Percentiles rank a stretch among this genome's conserved stretches.
Evolutionary conservation across 2,797 vertebrate genomes (phyloP).

Genomic region (Sebastes matsubarae): DNA sequence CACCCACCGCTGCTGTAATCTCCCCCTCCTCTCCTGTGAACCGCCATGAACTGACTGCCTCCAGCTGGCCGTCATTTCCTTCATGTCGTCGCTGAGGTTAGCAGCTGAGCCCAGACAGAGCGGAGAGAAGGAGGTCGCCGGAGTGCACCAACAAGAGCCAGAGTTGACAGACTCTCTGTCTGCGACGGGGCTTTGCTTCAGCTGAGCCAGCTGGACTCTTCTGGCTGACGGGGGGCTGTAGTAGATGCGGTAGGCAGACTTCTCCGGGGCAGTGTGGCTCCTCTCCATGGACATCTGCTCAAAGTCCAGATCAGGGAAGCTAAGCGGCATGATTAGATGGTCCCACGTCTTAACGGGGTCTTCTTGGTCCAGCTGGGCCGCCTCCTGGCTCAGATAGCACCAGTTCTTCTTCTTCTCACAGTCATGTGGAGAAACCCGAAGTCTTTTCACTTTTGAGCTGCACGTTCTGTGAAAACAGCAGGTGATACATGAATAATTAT

Average conservation of each 20-base stretch:
- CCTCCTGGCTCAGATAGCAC: conserved; percentile 86
- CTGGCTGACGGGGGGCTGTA: conserved; percentile 93
- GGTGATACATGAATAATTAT: neutral
- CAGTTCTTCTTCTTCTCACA: conserved; percentile 82
- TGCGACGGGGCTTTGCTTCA: conserved; percentile 52
- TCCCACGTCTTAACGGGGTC: conserved; percentile 86
- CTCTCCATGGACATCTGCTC: conserved; percentile 85
- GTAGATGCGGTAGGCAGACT: conserved; percentile 91
- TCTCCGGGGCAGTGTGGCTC: conserved; percentile 95
- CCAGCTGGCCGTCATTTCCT: conserved; percentile 93
- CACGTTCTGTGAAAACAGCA: conserved; percentile 36
- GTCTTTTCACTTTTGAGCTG: conserved; percentile 36
- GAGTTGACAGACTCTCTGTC: conserved; percentile 52
- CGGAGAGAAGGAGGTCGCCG: conserved; percentile 79
- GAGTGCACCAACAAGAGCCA: conserved; percentile 71
- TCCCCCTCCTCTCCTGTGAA: conserved; percentile 82
- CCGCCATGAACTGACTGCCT: conserved; percentile 82
- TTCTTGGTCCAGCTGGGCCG: conserved; percentile 78
- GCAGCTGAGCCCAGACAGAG: conserved; percentile 88
- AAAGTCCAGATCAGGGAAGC: conserved; percentile 82
- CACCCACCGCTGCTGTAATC: conserved; percentile 81
- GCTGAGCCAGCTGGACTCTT: conserved; percentile 83
- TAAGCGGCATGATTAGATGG: conserved; percentile 82
- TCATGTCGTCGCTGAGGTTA: conserved; percentile 98
- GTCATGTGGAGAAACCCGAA: conserved; percentile 29